Conservation (phyloP, 2,113 vertebrate species). For the Perognathus longimembris region DNA sequence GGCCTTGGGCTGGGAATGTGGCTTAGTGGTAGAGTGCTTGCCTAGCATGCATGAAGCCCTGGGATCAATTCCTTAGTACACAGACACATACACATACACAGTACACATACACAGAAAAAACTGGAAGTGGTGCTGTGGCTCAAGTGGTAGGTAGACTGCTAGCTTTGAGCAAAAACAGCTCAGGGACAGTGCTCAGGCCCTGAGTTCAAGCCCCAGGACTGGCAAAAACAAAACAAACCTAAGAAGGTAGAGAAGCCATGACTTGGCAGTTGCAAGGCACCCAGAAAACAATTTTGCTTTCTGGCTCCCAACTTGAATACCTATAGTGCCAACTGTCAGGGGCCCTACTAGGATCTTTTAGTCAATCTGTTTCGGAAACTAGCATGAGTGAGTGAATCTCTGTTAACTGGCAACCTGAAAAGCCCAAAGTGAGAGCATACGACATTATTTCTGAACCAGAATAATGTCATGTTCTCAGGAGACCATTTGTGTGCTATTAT, state of each 20-base stretch:
- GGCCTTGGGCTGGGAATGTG: no score
- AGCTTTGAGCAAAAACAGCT: no score
- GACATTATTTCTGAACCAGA: conserved; percentile 56
- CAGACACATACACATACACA: no score
- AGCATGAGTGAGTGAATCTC: background rate
- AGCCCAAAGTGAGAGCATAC: conserved; percentile 4
- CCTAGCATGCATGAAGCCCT: no score
- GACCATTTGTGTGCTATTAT: conserved; percentile 24
- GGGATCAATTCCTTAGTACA: no score
- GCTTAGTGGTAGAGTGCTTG: no score
- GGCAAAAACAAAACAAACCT: no score
- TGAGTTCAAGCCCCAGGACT: no score
- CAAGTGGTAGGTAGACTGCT: no score
- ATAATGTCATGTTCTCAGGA: conserved; percentile 48
- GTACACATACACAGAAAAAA: no score
- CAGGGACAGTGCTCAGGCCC: no score
- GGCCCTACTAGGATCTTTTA: background rate
- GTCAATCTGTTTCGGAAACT: conserved; percentile 41
- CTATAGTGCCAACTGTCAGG: background rate
- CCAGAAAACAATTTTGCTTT: conserved; percentile 19
- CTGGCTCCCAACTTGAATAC: background rate
- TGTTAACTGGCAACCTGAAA: conserved; percentile 42
- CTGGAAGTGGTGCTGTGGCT: no score
- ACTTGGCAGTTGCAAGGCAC: background rate
- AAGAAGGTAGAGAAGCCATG: background rate